These are phyloP conservation scores for Lagothrix lagotricha DNA, from an alignment of 2,797 vertebrate species.

Conservation along the genomic window DNA sequence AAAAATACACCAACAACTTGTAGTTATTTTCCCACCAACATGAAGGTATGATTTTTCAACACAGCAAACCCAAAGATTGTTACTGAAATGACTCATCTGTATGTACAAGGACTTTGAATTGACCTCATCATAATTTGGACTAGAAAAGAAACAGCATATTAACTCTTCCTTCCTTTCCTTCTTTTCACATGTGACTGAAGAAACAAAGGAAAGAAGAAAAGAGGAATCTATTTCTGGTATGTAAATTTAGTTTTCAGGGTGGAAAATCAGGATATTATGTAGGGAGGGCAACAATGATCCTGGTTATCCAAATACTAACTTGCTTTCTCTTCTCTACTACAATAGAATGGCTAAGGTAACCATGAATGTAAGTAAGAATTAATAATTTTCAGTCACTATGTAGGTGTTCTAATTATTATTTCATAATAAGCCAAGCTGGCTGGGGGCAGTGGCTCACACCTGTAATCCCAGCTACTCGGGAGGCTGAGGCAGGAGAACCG, in stretches of 20 bases:
- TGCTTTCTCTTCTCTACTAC: background rate
- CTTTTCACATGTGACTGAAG: background rate
- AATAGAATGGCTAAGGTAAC: background rate
- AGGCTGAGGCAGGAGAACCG: background rate
- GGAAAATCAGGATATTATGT: conserved; percentile 12
- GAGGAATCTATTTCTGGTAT: conserved; percentile 48
- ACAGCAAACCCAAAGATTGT: background rate
- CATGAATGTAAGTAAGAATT: background rate
- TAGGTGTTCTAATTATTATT: background rate
- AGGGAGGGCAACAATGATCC: conserved; percentile 21
- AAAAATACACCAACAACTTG: background rate
- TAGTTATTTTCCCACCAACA: background rate
- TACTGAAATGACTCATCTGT: background rate
- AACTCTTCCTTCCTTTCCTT: background rate
- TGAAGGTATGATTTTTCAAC: background rate
- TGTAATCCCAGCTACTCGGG: background rate
- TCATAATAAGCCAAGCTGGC: background rate
- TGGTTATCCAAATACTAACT: background rate
- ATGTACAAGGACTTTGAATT: background rate
- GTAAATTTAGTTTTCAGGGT: conserved; percentile 30
- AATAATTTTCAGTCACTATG: background rate
- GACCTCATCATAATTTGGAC: background rate
- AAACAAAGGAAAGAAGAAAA: conserved; percentile 48
- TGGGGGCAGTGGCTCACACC: background rate
- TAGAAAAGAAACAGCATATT: conserved; percentile 1